Conservation (phyloP, 1,140 invertebrate species). For the Belonocnema kinseyi region DNA sequence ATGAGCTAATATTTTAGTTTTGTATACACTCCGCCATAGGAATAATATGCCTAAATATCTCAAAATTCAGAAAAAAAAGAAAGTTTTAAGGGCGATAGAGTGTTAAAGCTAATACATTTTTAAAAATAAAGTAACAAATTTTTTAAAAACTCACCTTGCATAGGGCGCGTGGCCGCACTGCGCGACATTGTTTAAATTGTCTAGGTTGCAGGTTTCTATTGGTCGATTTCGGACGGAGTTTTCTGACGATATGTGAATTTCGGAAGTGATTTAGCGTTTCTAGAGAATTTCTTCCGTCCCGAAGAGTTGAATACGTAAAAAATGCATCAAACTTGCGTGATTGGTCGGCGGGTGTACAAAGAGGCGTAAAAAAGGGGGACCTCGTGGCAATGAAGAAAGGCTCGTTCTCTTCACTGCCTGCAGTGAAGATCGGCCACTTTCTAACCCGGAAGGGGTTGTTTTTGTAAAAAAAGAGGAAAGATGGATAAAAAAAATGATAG, state of each 20-base stretch:
- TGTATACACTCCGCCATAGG: no score
- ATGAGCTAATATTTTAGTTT: no score
- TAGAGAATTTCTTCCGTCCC: slow-evolving; percentile 35
- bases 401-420: slow-evolving; percentile 7
- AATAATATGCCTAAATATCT: no score
- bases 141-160: slow-evolving; percentile 60
- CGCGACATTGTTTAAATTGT: slow-evolving; percentile 57
- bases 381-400: neutral
- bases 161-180: slow-evolving; percentile 59
- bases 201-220: slow-evolving; percentile 40
- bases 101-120: neutral
- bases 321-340: slow-evolving; percentile 50
- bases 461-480: neutral
- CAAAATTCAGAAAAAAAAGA: no score
- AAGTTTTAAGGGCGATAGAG: no score
- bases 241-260: slow-evolving; percentile 22
- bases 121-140: slow-evolving; percentile 49
- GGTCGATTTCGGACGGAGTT: slow-evolving; percentile 55
- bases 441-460: neutral
- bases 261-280: slow-evolving; percentile 19
- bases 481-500: slow-evolving; percentile 11
- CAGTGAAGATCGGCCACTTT: slow-evolving; percentile 1
- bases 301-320: slow-evolving; percentile 45
- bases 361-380: slow-evolving; percentile 46
- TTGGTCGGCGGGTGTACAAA: slow-evolving; percentile 44